Base-by-base conservation (phyloP, 2,113 vertebrate species). In the Tragulus kanchil region DNA sequence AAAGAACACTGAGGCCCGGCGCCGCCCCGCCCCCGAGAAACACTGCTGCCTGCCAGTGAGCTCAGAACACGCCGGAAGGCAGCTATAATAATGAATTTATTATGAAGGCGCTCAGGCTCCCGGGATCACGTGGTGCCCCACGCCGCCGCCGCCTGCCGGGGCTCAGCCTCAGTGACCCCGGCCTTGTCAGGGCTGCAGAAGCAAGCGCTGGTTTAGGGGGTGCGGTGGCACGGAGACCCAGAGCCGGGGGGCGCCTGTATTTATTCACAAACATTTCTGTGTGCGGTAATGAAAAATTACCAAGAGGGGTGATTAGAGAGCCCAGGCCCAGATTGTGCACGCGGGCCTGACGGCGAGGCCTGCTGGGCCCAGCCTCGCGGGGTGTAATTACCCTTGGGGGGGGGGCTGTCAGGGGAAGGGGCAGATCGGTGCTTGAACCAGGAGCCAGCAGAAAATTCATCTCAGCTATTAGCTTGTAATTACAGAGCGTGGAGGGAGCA, bases 401-500 rank as follows among this genome's bases (percentile, higher is more conserved):
- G 96, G 95, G 2, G 0, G 28, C 59, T 83, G 94, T 87, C 56
- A 45, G 90, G 98, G 96, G 94, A 83, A 92, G 96, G 98, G 94
- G 91, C 84, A 58, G 98, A 93, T 92, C 94, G 97, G 98, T 97
- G 97, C 98, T 98, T 98, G 98, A 97, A 97, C 97, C 12, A 3
- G 97, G 98, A 97, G 97, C 98, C 89, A 64, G 96, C 97, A 97
- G 97, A 98, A 98, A 98, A 97, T 95, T 94, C 98, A 98, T 98
- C 97, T 97, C 97, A 62, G 98, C 98, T 98, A 98, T 98, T 98
- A 99, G 98, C 98, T 98, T 96, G 98, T 99, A 99, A 99, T 99
- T 99, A 99, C 98, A 98, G 98, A 97, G 97, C 98, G 28, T 48
- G 97, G 97, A 96, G 98, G 98, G 97, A 96, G 97, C 97, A 96